Percentiles rank a stretch among this genome's conserved stretches.
Conservation (phyloP, 37 sponge, comb jelly and placozoan species). For the Tethya wilhelma region DNA sequence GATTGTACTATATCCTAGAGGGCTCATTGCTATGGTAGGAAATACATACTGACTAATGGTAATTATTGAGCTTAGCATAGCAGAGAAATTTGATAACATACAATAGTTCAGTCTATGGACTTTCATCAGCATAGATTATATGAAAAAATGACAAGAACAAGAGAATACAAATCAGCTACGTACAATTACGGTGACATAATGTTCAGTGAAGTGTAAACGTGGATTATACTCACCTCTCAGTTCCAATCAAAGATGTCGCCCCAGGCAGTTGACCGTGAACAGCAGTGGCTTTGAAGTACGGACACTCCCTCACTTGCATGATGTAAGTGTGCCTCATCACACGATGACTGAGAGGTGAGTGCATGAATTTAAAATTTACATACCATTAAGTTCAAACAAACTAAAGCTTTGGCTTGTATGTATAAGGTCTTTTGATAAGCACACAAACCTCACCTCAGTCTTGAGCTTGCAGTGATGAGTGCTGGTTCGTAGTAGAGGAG, state of each 20-base stretch:
- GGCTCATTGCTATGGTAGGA: too few species aligned
- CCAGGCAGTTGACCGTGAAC: conserved; percentile 15
- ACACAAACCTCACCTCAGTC: conserved; percentile 32
- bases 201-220: background rate
- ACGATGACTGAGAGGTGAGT: conserved; percentile 31
- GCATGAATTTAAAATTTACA: background rate
- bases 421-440: background rate
- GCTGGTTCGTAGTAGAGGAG: conserved; percentile 50
- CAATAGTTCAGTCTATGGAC: too few species aligned
- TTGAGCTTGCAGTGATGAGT: conserved; percentile 33
- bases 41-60: too few species aligned
- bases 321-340: conserved; percentile 40
- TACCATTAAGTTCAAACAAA: background rate
- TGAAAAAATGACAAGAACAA: too few species aligned
- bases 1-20: too few species aligned
- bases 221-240: background rate
- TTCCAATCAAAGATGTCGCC: background rate
- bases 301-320: conserved; percentile 36
- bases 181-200: too few species aligned
- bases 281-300: conserved; percentile 33
- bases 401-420: background rate
- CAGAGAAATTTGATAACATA: too few species aligned
- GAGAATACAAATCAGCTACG: too few species aligned
- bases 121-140: too few species aligned
- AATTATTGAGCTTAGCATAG: too few species aligned